Evolutionary conservation across 2,113 vertebrate species (phyloP), one percentile per base, ranked within the genome.

Genomic region (Recurvirostra avosetta): DNA sequence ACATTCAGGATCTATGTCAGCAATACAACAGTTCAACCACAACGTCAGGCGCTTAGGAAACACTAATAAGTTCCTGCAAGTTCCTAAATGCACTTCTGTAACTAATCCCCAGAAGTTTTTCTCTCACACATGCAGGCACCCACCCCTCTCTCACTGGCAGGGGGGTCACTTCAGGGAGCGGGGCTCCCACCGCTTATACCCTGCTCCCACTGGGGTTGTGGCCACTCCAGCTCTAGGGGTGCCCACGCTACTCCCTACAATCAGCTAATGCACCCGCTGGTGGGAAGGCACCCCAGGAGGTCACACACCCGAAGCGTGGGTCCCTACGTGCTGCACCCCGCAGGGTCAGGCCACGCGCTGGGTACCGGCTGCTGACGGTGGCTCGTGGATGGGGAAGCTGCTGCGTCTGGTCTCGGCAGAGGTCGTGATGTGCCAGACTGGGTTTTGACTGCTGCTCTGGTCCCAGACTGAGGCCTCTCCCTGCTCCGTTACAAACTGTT

Each of bases 331-430:
- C 38, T 85, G 77, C 47, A 58, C 7, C 50, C 71, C 49, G 18
- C 3, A 2, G 20, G 8, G 7, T 52, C 58, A 52, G 43, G 29
- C 58, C 50, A 30, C 0, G 0, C 0, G 0, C 58, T 22, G 56
- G 27, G 13, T 58, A 21, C 26, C 1, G 0, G n/a, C 30, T 61
- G 77, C 59, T 56, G 45, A 4, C 0, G 0, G 17, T 7, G 11
- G 30, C 75, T 56, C 8, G 15, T 2, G 29, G 32, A 19, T 29
- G 27, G 59, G 49, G 41, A 75, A 82, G 25, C 56, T 67, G n/a
- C 41, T 49, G 56, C 2, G 1, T 30, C 55, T 49, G 40, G 27
- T 5, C 71, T 49, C 2, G 5, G 34, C n/a, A 52, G 66, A 71
- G 58, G n/a, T 8, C 40, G 63, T 38, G 55, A 77, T 63, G 45